A percentile compares a stretch with the other conserved stretches of the same genome.
phyloP scores from a whole-genome alignment of 2,113 vertebrate species.

The Raja brachyura region DNA sequence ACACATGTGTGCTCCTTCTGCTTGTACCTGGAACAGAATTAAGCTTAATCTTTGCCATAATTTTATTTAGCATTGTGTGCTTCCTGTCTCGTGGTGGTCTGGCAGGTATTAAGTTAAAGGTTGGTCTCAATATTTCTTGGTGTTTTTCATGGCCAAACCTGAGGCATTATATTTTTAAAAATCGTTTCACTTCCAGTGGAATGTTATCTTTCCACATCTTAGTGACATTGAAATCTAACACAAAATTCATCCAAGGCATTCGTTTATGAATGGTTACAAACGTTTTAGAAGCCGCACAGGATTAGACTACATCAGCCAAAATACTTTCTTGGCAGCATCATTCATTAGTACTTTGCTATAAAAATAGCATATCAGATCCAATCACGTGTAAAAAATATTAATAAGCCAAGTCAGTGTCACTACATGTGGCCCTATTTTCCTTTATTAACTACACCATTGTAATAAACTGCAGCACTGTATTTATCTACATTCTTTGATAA shows the following conservation, averaged over 20 bases:
- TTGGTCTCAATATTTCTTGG: not conserved
- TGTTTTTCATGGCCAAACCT: not conserved
- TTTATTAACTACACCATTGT: not conserved
- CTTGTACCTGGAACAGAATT: not conserved
- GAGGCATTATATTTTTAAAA: no score
- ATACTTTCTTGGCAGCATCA: not conserved
- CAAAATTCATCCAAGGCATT: not conserved
- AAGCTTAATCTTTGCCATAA: not conserved
- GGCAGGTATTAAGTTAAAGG: not conserved
- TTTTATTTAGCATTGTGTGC: not conserved
- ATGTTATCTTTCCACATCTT: no score
- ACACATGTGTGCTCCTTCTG: no score
- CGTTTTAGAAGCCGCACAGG: not conserved
- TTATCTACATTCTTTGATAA: not conserved
- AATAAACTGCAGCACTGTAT: not conserved
- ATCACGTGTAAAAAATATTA: constrained; percentile 8
- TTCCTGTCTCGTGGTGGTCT: not conserved
- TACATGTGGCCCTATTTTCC: not conserved
- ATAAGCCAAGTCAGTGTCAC: not conserved
- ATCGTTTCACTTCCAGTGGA: not conserved
- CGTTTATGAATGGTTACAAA: constrained; percentile 21
- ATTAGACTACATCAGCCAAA: not conserved
- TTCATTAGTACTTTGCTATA: not conserved
- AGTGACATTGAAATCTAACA: not conserved
- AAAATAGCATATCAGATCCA: not conserved